Base-by-base conservation (phyloP, 2,797 vertebrate genomes). In the Schizothorax lantsangensis region DNA sequence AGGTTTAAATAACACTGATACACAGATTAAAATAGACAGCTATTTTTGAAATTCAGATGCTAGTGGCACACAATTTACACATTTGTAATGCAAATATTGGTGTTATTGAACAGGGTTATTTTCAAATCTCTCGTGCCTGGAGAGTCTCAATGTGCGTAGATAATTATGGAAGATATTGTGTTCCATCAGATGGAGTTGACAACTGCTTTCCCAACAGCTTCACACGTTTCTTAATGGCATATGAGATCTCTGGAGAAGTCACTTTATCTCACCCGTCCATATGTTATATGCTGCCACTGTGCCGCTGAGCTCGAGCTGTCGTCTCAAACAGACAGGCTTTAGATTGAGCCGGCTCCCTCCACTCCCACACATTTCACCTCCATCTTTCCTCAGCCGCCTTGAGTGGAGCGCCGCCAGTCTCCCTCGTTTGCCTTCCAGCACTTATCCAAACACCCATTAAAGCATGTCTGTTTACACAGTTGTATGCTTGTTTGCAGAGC, bases 401-500 rank as follows among this genome's bases (percentile, higher is more conserved):
- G 49, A 57, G 47, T 85, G 84, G 47, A 77, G 45, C 43, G 11
- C 69, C 17, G 78, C 78, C 84, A 78, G 83, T 69, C 19, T 59
- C 30, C 71, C 23, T 33, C 21, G 1, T 80, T 87, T 40, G 17
- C 71, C 40, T 64, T 45, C 59, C n/a, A 81, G 72, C 64, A 71
- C 40, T 73, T 71, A 49, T 84, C 69, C 59, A 75, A 83, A 73
- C 62, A 75, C 47, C 81, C 89, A 59, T 89, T 79, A 86, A 84
- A 89, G 66, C 73, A 21, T 40, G 40, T 73, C 79, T 85, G 81
- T 87, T 84, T 86, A 75, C 82, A 68, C 87, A 85, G 85, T 86
- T 82, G 88, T 79, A 69, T 86, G 74, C 64, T 38, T 86, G 84
- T 90, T 90, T 90, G 79, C 26, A 30, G 77, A 85, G 77, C 72